A percentile compares a stretch with the other conserved stretches of the same genome.
Conservation (phyloP, 2,797 vertebrate genomes). For the Pteropus rufus region DNA sequence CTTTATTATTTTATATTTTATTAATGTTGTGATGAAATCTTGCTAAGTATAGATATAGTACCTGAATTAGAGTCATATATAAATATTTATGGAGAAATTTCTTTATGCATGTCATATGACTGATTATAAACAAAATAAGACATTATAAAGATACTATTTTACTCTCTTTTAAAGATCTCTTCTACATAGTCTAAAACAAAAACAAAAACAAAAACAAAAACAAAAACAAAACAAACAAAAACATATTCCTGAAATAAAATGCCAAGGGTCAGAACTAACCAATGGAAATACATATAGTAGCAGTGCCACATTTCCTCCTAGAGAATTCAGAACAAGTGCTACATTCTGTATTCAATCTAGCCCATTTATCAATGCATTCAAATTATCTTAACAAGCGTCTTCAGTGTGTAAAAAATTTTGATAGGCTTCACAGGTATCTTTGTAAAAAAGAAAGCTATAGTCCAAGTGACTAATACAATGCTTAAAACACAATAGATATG, state of each 20-base stretch:
- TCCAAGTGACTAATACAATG: background rate
- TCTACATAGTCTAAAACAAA: background rate
- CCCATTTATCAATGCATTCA: background rate
- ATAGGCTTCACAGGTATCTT: background rate
- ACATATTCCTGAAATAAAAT: background rate
- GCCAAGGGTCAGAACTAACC: background rate
- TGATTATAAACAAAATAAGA: background rate
- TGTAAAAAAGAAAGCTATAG: background rate
- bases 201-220: too few species aligned
- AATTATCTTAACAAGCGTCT: background rate
- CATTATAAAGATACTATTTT: background rate
- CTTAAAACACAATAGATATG: background rate
- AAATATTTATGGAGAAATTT: background rate
- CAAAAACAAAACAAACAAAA: background rate
- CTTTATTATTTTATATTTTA: background rate
- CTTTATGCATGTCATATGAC: background rate
- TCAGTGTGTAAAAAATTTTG: background rate
- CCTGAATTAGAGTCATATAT: background rate
- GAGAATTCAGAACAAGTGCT: background rate
- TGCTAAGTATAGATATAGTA: background rate
- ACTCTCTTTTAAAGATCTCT: background rate
- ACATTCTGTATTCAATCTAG: background rate
- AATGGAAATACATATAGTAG: background rate
- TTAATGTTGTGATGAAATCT: background rate
- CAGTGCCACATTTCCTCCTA: background rate